Conservation (phyloP, 2,113 vertebrate species). For the Melanerpes formicivorus region DNA sequence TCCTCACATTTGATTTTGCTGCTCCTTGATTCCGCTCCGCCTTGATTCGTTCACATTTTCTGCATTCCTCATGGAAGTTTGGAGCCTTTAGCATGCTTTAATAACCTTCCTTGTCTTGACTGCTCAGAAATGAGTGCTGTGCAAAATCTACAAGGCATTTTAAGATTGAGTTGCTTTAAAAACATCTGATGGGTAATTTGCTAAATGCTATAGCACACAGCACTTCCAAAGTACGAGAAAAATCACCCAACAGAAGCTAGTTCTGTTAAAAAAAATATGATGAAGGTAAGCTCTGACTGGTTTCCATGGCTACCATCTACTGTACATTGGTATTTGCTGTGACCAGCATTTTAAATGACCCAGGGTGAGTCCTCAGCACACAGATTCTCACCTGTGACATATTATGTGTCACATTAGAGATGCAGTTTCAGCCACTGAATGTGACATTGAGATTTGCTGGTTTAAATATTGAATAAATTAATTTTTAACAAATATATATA, state of each 20-base stretch:
- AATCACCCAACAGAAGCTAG: not conserved
- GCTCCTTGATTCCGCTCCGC: too few relatives aligned
- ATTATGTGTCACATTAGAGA: not conserved
- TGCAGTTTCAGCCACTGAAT: not conserved
- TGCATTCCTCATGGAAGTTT: not conserved
- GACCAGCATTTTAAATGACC: slow-evolving; percentile 52
- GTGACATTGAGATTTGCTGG: not conserved
- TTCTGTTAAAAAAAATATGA: not conserved
- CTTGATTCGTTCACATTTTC: not conserved
- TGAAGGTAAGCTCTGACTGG: not conserved
- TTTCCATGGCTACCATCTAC: slow-evolving; percentile 61
- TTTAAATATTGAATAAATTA: not conserved
- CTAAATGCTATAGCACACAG: not conserved
- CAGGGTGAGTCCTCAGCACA: not conserved
- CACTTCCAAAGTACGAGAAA: not conserved
- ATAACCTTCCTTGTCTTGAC: not conserved
- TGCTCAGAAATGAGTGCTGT: not conserved
- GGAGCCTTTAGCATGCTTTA: not conserved
- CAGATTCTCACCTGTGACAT: slow-evolving; percentile 10
- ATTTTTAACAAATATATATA: not conserved
- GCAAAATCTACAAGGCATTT: not conserved
- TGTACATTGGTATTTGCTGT: not conserved
- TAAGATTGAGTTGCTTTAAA: not conserved
- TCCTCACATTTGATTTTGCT: not conserved
- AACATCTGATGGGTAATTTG: not conserved